These are phyloP conservation scores for Oreocharis arfaki DNA, from an alignment of 2,113 vertebrate genomes.

Conservation along the genomic window DNA sequence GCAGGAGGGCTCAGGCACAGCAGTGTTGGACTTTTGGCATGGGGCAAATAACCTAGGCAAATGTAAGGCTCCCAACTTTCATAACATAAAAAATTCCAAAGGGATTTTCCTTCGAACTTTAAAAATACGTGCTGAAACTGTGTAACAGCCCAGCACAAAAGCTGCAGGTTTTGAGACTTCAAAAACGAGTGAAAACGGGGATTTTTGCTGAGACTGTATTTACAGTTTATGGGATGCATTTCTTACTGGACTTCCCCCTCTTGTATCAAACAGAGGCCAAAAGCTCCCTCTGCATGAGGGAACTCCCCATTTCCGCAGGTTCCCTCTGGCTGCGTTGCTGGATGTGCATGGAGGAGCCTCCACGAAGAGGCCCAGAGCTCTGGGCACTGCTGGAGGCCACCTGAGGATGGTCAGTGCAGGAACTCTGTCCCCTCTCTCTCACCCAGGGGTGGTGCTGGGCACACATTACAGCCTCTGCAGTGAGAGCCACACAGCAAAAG, in stretches of 20 bases:
- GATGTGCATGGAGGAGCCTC: not conserved
- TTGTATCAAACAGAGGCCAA: not conserved
- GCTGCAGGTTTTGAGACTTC: not conserved
- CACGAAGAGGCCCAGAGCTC: not conserved
- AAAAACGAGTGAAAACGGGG: not conserved
- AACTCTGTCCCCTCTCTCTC: not conserved
- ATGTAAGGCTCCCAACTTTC: not conserved
- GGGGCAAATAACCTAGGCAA: not conserved
- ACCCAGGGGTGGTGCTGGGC: not conserved
- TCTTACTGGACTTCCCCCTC: not conserved
- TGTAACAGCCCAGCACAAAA: not conserved
- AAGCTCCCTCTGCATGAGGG: not conserved
- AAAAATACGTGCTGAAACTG: not conserved
- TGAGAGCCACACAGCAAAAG: not conserved
- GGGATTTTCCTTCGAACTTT: not conserved
- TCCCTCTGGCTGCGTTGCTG: not conserved
- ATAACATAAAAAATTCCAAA: not conserved
- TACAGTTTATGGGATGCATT: not conserved
- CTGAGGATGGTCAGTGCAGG: not conserved
- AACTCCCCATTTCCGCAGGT: not conserved
- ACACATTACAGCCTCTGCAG: not conserved
- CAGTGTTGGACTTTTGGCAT: not conserved
- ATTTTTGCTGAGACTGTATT: not conserved
- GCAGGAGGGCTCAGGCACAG: not conserved
- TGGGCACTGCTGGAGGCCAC: fast-evolving